phyloP scores from a whole-genome alignment of 2,888 invertebrate species.

The Phasia obesa region DNA sequence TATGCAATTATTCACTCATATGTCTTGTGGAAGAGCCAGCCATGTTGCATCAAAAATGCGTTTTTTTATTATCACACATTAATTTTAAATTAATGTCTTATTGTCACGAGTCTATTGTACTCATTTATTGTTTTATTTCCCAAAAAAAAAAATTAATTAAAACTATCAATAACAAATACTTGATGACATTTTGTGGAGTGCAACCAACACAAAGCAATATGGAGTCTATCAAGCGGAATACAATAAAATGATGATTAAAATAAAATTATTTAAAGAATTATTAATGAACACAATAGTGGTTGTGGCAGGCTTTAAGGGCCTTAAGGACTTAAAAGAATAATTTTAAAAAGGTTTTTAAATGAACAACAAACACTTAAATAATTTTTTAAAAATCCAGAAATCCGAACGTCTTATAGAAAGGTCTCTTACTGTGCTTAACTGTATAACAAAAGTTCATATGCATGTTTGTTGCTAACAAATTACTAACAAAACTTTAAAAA shows the following conservation, averaged over 20 bases:
- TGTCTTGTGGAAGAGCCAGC: slow-evolving; percentile 9
- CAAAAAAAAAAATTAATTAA: slow-evolving; percentile 6
- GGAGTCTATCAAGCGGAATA: not conserved
- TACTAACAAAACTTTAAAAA: slow-evolving; percentile 16
- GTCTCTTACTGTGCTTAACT: not conserved
- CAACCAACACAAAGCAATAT: not conserved
- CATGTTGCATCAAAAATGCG: slow-evolving; percentile 25
- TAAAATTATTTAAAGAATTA: too few species aligned
- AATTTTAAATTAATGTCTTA: slow-evolving; percentile 37
- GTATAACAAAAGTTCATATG: not conserved
- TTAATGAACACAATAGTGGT: too few species aligned
- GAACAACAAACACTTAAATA: not conserved
- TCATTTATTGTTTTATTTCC: not conserved
- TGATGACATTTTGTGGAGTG: not conserved
- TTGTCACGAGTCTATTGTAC: not conserved
- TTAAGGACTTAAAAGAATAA: too few species aligned
- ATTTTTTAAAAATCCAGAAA: not conserved
- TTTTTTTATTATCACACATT: slow-evolving; percentile 29
- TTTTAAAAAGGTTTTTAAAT: not conserved
- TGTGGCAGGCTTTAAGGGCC: not conserved
- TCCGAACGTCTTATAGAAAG: slow-evolving; percentile 46
- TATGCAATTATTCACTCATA: not conserved
- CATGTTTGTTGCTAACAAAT: slow-evolving; percentile 35
- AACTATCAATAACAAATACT: slow-evolving; percentile 5
- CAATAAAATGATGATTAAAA: not conserved